Percentiles rank a stretch among this genome's conserved stretches.
These are phyloP conservation scores for Coenonympha glycerion DNA, from an alignment of 2,888 invertebrate genomes.

Conservation along the genomic window DNA sequence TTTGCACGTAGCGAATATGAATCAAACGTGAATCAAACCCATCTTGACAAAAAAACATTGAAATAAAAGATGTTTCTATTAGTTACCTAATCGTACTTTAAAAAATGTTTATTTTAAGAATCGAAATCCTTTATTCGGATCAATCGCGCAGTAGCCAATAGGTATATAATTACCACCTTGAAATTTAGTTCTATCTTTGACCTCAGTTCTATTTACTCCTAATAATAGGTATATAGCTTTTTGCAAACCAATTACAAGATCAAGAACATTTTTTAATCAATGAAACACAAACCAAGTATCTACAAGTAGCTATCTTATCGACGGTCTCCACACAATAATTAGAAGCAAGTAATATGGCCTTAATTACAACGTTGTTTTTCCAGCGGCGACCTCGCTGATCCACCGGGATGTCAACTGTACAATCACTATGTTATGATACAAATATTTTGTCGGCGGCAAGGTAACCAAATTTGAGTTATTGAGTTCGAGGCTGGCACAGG, in stretches of 20 bases:
- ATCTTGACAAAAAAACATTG: no score
- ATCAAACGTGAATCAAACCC: no score
- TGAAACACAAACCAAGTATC: neutral
- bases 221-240: neutral
- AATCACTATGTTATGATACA: constrained; percentile 40
- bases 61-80: no score
- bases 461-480: constrained; percentile 66
- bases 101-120: no score
- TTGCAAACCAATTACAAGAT: constrained; percentile 2
- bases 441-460: constrained; percentile 50
- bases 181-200: no score
- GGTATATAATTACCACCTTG: no score
- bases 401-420: constrained; percentile 49
- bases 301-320: no score
- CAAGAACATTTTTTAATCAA: constrained; percentile 2
- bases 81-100: no score
- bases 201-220: no score
- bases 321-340: constrained; percentile 12
- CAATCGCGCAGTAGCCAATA: no score
- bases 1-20: no score
- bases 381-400: constrained; percentile 30
- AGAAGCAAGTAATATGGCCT: constrained; percentile 18
- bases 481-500: constrained; percentile 57
- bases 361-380: constrained; percentile 28
- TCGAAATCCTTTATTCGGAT: no score